Conservation (phyloP, 2,113 vertebrate genomes). For the Tetrao urogallus region DNA sequence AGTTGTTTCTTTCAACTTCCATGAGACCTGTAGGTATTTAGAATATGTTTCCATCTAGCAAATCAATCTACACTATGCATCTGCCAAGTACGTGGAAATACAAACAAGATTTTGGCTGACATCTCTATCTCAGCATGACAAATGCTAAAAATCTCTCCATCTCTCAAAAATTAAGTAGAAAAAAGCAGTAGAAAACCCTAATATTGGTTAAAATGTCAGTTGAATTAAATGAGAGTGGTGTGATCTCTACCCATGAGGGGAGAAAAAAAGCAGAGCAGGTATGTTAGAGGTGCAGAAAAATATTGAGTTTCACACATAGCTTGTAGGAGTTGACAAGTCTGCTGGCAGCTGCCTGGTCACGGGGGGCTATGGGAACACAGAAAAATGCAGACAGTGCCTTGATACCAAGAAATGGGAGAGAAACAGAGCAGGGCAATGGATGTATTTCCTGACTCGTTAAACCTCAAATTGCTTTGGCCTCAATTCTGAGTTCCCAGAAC, state of each 20-base stretch:
- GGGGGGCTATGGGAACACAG: background rate
- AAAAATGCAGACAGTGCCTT: background rate
- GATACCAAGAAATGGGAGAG: conserved; percentile 26
- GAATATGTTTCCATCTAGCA: conserved; percentile 8
- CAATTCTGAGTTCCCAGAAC: background rate
- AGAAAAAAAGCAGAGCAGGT: conserved; percentile 50
- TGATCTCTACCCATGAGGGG: conserved; percentile 55
- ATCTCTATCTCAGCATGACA: conserved; percentile 39
- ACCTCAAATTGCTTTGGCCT: background rate
- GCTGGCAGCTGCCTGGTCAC: conserved; percentile 60
- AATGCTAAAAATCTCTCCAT: background rate
- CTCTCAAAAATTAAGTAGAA: background rate
- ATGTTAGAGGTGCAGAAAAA: conserved; percentile 60
- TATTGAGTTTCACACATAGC: conserved; percentile 69
- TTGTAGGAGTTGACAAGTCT: conserved; percentile 53
- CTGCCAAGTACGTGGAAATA: conserved; percentile 18
- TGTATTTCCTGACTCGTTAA: background rate
- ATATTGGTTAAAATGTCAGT: conserved; percentile 61
- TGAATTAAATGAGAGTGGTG: conserved; percentile 56
- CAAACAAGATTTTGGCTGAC: conserved; percentile 1
- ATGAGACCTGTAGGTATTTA: background rate
- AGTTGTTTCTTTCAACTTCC: conserved; percentile 17
- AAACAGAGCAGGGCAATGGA: background rate
- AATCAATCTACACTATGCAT: background rate
- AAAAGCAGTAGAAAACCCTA: background rate